Conservation (phyloP, 2,113 vertebrate species). For the Trichechus manatus region DNA sequence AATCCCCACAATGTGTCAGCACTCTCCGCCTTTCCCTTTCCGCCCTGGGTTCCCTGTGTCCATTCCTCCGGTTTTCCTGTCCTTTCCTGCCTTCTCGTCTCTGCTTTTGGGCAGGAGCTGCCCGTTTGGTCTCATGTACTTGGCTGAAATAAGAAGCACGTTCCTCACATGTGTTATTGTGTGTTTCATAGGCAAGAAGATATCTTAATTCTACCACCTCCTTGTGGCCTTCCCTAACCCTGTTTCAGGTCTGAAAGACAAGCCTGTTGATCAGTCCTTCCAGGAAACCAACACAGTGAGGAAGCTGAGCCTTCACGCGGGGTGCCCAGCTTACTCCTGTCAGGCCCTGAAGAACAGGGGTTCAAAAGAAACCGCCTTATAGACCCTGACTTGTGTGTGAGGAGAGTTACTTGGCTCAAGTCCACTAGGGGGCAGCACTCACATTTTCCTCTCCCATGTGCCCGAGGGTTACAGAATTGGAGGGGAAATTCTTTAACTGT, state of each 20-base stretch:
- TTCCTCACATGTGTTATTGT: too few species aligned
- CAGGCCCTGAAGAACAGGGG: neutral
- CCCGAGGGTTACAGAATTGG: too few species aligned
- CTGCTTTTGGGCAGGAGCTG: too few species aligned
- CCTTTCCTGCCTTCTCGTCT: too few species aligned
- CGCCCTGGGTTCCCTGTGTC: too few species aligned
- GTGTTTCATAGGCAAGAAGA: too few species aligned
- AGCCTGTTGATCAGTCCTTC: neutral
- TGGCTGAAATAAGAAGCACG: too few species aligned
- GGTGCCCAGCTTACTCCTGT: neutral
- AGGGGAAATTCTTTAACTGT: neutral
- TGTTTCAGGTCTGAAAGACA: neutral
- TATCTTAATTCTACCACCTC: neutral
- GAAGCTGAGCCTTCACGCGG: neutral
- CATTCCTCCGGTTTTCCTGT: too few species aligned
- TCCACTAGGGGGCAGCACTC: slow-evolving; percentile 35
- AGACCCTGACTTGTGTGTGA: neutral
- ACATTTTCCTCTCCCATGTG: neutral
- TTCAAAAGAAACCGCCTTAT: neutral
- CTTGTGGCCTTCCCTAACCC: neutral
- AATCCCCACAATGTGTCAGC: too few species aligned
- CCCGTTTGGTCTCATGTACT: too few species aligned
- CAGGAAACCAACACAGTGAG: neutral
- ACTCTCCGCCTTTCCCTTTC: too few species aligned
- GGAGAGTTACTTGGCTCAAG: neutral